A percentile compares a stretch with the other conserved stretches of the same genome.
These are phyloP conservation scores for Papilio demoleus DNA, from an alignment of 2,888 invertebrate species.

Conservation along the genomic window DNA sequence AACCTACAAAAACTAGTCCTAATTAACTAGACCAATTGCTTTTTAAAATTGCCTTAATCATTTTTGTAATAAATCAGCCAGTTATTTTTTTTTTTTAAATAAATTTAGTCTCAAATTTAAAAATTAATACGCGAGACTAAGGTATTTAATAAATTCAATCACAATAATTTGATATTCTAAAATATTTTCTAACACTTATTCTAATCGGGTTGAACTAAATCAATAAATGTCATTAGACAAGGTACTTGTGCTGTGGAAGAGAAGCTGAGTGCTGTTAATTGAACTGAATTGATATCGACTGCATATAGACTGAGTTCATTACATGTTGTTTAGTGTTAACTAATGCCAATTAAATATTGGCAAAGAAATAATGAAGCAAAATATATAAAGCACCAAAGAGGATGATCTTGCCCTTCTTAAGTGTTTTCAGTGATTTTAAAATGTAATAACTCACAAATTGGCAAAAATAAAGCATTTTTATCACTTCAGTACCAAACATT, in stretches of 20 bases:
- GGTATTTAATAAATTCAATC: too few species aligned
- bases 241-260: conserved; percentile 6
- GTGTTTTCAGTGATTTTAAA: background rate
- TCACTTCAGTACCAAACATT: too few species aligned
- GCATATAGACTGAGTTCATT: background rate
- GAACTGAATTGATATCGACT: conserved; percentile 18
- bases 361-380: background rate
- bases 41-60: too few species aligned
- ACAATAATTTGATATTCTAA: background rate
- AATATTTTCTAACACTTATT: background rate
- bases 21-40: too few species aligned
- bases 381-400: background rate
- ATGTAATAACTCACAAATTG: too few species aligned
- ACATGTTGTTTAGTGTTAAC: background rate
- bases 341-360: background rate
- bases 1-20: too few species aligned
- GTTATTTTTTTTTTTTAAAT: too few species aligned
- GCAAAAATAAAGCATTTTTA: too few species aligned
- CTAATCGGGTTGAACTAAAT: background rate
- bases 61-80: too few species aligned
- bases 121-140: too few species aligned
- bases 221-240: conserved; percentile 5
- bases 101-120: too few species aligned
- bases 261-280: conserved; percentile 24
- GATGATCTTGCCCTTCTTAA: background rate